Evolutionary conservation across 2,888 invertebrate genomes (phyloP).

Genomic region (Tenthredo distinguenda): DNA sequence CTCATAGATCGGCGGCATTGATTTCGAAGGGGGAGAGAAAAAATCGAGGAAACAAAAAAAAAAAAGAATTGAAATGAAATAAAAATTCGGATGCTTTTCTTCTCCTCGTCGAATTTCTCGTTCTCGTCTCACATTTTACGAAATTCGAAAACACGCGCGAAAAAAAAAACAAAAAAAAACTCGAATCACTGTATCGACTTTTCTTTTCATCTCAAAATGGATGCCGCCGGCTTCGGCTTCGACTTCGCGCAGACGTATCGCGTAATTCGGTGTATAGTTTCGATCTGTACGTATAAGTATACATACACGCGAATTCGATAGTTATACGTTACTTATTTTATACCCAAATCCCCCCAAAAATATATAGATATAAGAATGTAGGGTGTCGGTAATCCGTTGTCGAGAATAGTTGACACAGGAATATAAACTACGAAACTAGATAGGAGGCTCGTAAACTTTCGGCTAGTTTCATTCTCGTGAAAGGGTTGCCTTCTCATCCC

Average conservation of each 20-base stretch:
- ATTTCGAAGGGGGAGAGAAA: too few species aligned
- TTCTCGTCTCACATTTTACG: too few species aligned
- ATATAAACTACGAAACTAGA: neutral
- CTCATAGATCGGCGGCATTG: too few species aligned
- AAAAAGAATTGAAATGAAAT: too few species aligned
- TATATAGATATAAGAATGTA: neutral
- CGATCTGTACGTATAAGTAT: neutral
- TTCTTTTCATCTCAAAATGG: constrained; percentile 9
- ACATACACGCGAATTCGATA: neutral
- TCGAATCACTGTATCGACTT: constrained; percentile 8
- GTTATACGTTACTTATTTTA: neutral
- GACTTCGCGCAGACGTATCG: constrained; percentile 3
- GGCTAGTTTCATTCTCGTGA: neutral
- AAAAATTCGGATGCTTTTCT: too few species aligned
- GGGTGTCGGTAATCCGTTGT: constrained; percentile 3
- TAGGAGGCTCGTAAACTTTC: neutral
- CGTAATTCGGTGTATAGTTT: neutral
- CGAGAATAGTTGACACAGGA: neutral
- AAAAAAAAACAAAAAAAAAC: neutral
- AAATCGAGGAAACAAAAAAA: too few species aligned
- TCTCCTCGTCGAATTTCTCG: too few species aligned
- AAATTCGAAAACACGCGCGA: neutral
- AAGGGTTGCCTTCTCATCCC: constrained; percentile 22
- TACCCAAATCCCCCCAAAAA: neutral
- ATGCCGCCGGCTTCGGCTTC: neutral